A percentile compares a stretch with the other conserved stretches of the same genome.
These are phyloP conservation scores for Minunthozetes semirufus DNA, from an alignment of 2,888 invertebrate genomes.

Conservation along the genomic window DNA sequence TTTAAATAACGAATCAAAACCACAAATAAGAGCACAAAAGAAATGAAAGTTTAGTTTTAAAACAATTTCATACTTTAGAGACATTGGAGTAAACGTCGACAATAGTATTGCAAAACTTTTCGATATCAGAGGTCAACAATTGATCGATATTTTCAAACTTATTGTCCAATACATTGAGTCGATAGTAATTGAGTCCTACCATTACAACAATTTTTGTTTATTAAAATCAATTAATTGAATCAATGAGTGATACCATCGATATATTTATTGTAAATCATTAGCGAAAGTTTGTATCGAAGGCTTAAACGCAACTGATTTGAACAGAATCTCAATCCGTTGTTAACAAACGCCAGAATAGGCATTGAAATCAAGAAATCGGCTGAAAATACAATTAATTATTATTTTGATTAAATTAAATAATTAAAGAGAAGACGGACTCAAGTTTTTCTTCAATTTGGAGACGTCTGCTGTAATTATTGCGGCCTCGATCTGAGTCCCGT, in stretches of 20 bases:
- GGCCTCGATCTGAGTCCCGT: slow-evolving; percentile 88
- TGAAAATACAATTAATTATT: slow-evolving; percentile 1
- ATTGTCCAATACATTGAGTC: slow-evolving; percentile 90
- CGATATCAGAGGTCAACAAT: slow-evolving; percentile 87
- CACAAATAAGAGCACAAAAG: too few relatives aligned
- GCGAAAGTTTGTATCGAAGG: slow-evolving; percentile 35
- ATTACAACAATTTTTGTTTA: too few relatives aligned
- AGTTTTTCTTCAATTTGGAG: slow-evolving; percentile 29
- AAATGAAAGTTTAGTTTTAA: too few relatives aligned
- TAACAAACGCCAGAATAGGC: slow-evolving; percentile 41
- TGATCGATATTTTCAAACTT: slow-evolving; percentile 94
- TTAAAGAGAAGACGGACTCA: slow-evolving; percentile 1
- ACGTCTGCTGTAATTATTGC: slow-evolving; percentile 42
- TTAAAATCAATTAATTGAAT: slow-evolving; percentile 18
- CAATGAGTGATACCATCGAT: slow-evolving; percentile 54
- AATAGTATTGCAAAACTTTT: slow-evolving; percentile 91
- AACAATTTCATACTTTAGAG: slow-evolving; percentile 59
- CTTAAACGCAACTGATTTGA: slow-evolving; percentile 34
- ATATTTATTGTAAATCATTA: slow-evolving; percentile 73
- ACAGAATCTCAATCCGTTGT: slow-evolving; percentile 39
- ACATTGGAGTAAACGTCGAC: slow-evolving; percentile 94
- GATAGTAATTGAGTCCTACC: slow-evolving; percentile 91
- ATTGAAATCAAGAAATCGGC: slow-evolving; percentile 38
- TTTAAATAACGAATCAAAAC: too few relatives aligned
- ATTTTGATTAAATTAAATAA: not conserved